Percentiles rank a stretch among this genome's conserved stretches.
These are phyloP conservation scores for Grammomys dolichurus DNA, from an alignment of 2,113 vertebrate species.

Conservation along the genomic window DNA sequence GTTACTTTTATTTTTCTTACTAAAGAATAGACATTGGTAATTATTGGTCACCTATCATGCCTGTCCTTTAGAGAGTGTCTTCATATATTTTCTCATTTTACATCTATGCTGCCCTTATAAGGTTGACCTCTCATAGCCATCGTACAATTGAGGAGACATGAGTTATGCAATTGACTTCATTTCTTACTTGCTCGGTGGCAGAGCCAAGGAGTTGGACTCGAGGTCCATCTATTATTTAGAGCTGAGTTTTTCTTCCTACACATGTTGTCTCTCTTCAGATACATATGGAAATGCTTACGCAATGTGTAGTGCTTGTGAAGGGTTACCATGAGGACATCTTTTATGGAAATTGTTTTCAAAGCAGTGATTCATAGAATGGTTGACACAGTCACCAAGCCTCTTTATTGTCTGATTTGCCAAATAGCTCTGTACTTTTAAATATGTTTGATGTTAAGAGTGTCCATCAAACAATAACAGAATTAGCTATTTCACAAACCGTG, in stretches of 20 bases:
- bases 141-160: not conserved
- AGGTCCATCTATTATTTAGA: not conserved
- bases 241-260: not conserved
- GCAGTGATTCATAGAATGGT: slow-evolving; percentile 20
- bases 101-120: not conserved
- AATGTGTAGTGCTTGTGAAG: slow-evolving; percentile 5
- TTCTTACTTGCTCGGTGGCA: not conserved
- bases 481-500: slow-evolving; percentile 39
- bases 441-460: slow-evolving; percentile 30
- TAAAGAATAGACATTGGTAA: not conserved
- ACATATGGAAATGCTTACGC: slow-evolving; percentile 13
- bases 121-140: not conserved
- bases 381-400: not conserved
- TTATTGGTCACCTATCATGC: not conserved
- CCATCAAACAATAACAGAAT: slow-evolving; percentile 37
- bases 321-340: slow-evolving; percentile 33
- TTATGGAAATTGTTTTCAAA: slow-evolving; percentile 57
- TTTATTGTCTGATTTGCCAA: slow-evolving; percentile 29
- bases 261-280: slow-evolving; percentile 45
- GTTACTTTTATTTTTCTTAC: not conserved
- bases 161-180: not conserved
- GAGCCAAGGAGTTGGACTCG: not conserved
- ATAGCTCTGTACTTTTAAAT: slow-evolving; percentile 67
- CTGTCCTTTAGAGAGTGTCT: not conserved
- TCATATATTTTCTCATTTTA: slow-evolving; percentile 29